Evolutionary conservation across 2,113 vertebrate species (phyloP).

Genomic region (Ageneiosus marmoratus): DNA sequence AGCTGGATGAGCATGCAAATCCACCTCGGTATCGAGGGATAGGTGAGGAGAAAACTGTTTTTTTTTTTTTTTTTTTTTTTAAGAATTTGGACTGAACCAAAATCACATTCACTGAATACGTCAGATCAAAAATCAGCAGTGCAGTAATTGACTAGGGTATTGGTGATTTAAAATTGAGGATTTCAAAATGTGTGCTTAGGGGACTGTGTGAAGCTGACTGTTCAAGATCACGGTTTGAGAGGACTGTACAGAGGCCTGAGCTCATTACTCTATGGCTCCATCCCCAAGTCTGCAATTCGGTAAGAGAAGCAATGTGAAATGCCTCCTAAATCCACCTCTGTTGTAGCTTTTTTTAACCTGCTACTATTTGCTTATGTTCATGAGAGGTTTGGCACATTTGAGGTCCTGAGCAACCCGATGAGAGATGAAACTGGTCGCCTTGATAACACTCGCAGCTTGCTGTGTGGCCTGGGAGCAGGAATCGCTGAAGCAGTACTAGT

Average conservation of each 20-base stretch:
- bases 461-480: conserved; percentile 76
- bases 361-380: neutral
- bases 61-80: neutral
- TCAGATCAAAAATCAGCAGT: neutral
- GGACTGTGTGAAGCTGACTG: conserved; percentile 76
- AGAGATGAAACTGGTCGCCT: conserved; percentile 72
- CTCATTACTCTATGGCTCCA: conserved; percentile 78
- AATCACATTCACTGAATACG: neutral
- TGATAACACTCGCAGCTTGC: conserved; percentile 73
- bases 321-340: neutral
- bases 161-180: neutral
- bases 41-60: conserved; percentile 59
- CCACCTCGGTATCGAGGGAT: conserved; percentile 73
- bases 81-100: too few relatives aligned
- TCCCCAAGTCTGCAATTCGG: conserved; percentile 80
- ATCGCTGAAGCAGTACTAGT: conserved; percentile 75
- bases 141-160: neutral
- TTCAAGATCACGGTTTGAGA: conserved; percentile 75
- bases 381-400: conserved; percentile 77
- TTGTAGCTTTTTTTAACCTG: neutral
- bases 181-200: conserved; percentile 57
- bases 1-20: conserved; percentile 73
- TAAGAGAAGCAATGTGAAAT: conserved; percentile 45
- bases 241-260: conserved; percentile 78
- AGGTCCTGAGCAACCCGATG: conserved; percentile 76